Percentiles rank a stretch among this genome's conserved stretches.
These are phyloP conservation scores for Xiphophorus couchianus DNA, from an alignment of 2,113 vertebrate genomes.

Conservation along the genomic window DNA sequence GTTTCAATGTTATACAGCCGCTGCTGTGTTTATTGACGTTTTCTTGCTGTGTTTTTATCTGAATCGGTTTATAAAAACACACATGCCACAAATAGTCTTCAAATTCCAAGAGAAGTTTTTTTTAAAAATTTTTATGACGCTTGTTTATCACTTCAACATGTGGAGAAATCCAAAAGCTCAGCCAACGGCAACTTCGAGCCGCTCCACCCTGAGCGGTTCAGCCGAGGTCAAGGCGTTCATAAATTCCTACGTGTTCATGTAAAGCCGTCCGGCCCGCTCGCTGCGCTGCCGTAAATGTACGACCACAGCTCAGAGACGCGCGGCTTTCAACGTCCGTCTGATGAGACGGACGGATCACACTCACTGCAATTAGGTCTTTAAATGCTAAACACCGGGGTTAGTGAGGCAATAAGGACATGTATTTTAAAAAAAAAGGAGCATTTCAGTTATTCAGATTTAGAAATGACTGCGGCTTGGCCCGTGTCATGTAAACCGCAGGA, in stretches of 20 bases:
- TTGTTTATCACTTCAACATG: neutral
- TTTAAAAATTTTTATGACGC: slow-evolving; percentile 8
- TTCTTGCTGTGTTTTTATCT: neutral
- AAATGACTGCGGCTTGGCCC: slow-evolving; percentile 46
- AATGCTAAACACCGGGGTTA: slow-evolving; percentile 6
- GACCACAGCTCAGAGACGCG: neutral
- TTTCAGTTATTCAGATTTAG: slow-evolving; percentile 18
- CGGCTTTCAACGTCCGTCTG: neutral
- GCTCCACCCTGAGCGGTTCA: slow-evolving; percentile 10
- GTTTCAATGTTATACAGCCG: neutral
- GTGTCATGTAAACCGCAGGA: slow-evolving; percentile 11
- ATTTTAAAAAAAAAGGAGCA: neutral
- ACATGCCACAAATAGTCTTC: neutral
- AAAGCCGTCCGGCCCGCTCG: neutral
- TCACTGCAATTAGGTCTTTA: slow-evolving; percentile 8
- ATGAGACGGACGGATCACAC: neutral
- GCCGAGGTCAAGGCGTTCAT: neutral
- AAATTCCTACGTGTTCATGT: neutral
- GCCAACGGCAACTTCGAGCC: neutral
- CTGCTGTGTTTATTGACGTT: neutral
- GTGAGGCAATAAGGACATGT: neutral
- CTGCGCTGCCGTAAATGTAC: neutral
- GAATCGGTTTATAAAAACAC: neutral
- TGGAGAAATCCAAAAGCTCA: slow-evolving; percentile 1
- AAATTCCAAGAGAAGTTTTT: slow-evolving; percentile 1